phyloP scores from a whole-genome alignment of 2,888 invertebrate species.

The Drosophila aldrichi region DNA sequence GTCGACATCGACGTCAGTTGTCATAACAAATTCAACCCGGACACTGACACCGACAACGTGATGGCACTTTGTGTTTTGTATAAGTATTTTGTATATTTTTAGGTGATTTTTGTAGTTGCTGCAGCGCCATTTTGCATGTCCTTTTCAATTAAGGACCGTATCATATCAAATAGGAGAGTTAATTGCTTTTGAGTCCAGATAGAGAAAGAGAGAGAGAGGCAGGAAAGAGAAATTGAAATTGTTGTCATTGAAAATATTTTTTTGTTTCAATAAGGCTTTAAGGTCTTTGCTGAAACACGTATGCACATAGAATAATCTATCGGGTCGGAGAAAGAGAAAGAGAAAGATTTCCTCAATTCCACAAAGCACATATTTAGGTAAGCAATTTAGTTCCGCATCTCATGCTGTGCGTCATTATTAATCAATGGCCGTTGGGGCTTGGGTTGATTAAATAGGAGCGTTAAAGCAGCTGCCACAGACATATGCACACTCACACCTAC shows the following conservation, averaged over 20 bases:
- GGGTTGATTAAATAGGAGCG: constrained; percentile 73
- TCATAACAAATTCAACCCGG: constrained; percentile 70
- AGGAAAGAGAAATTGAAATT: constrained; percentile 37
- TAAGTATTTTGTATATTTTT: constrained; percentile 60
- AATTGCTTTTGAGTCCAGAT: constrained; percentile 68
- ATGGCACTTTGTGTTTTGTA: constrained; percentile 39
- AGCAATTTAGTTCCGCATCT: constrained; percentile 59
- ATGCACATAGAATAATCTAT: constrained; percentile 4
- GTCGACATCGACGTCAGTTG: constrained; percentile 65
- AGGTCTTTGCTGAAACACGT: constrained; percentile 17
- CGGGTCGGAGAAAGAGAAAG: constrained; percentile 2
- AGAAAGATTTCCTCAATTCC: constrained; percentile 16
- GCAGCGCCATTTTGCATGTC: constrained; percentile 25
- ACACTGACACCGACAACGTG: constrained; percentile 36
- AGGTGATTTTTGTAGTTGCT: constrained; percentile 52
- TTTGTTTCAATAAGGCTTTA: constrained; percentile 45
- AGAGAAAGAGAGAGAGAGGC: constrained; percentile 10
- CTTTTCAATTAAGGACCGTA: constrained; percentile 66
- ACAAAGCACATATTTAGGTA: constrained; percentile 26
- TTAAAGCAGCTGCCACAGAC: constrained; percentile 49
- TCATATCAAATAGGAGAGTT: constrained; percentile 67
- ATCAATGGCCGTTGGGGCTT: constrained; percentile 58
- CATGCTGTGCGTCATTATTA: constrained; percentile 68
- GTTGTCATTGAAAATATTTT: constrained; percentile 51
- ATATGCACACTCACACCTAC: constrained; percentile 11